phyloP scores from a whole-genome alignment of 2,888 invertebrate genomes.

The Megastigmus dorsalis region DNA sequence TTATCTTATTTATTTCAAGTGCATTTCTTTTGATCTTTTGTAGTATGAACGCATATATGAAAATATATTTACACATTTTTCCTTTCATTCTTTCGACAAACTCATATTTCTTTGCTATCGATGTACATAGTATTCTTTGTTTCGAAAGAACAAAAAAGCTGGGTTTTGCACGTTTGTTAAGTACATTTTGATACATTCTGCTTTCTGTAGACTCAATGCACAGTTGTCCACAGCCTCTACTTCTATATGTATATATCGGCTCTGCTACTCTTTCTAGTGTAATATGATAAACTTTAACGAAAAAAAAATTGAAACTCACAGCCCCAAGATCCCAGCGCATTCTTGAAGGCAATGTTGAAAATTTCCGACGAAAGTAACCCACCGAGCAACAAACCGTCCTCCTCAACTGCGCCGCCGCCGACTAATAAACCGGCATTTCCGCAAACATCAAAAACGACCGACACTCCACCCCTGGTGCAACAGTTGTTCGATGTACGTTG shows the following conservation, averaged over 20 bases:
- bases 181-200: not conserved
- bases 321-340: slow-evolving; percentile 71
- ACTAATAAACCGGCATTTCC: slow-evolving; percentile 59
- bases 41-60: too few relatives aligned
- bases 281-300: slow-evolving; percentile 24
- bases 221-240: not conserved
- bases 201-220: not conserved
- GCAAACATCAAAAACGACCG: slow-evolving; percentile 61
- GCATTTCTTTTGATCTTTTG: not conserved
- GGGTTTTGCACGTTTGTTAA: not conserved
- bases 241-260: not conserved
- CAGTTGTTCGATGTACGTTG: slow-evolving; percentile 71
- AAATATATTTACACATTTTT: not conserved
- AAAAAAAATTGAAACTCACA: slow-evolving; percentile 51
- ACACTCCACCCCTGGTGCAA: slow-evolving; percentile 71
- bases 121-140: not conserved
- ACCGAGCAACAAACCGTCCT: slow-evolving; percentile 54
- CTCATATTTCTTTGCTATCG: not conserved
- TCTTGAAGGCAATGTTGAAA: slow-evolving; percentile 71
- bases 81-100: not conserved
- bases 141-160: not conserved
- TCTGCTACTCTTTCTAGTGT: not conserved
- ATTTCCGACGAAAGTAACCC: slow-evolving; percentile 67
- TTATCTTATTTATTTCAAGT: not conserved
- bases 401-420: slow-evolving; percentile 48